Evolutionary conservation across 1,140 invertebrate species (phyloP), one percentile per base, ranked within the genome.

Genomic region (Cyclina sinensis): DNA sequence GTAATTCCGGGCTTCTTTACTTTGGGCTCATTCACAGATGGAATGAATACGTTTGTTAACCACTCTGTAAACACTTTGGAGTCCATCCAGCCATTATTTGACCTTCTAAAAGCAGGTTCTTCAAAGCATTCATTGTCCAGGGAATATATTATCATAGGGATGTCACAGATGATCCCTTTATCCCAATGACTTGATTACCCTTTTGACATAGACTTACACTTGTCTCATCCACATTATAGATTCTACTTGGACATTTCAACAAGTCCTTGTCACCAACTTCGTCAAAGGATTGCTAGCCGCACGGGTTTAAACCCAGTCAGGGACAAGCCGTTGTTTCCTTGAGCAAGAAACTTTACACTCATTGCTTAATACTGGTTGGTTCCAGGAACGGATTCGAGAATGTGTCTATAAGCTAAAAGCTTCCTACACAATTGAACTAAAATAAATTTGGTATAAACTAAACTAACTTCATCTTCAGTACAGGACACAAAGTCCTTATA

Each of bases 141-240:
- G 76, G 51, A n/a, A n/a, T 54, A 79, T 2, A 79, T 79, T 5
- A 79, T 51, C 76, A 79, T 79, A 16, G 76, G 46, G 18, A 54
- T 18, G 54, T 30, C 14, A 57, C 76, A 14, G 76, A 48, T 51
- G 48, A 43, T 16, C 76, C 76, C 57, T 9, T 54, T 30, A 27
- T 1, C 14, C 24, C 48, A 43, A 79, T 57, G 16, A 79, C 27
- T 48, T 74, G 46, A 57, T 79, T 79, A 7, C 35, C 35, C 16
- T 21, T 79, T 30, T 51, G 43, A 79, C 76, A 79, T 11, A 79
- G 76, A 2, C 14, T 30, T 27, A 79, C 35, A 9, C 76, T 48
- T 30, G n/a, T 79, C 35, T 79, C 76, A 35, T 79, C 76, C 1
- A 48, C 76, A 24, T 79, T 79, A 54, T 79, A 79, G 35, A 79